A percentile compares a stretch with the other conserved stretches of the same genome.
Evolutionary conservation across 2,113 vertebrate species (phyloP).

Genomic region (Tychaedon coryphoeus): DNA sequence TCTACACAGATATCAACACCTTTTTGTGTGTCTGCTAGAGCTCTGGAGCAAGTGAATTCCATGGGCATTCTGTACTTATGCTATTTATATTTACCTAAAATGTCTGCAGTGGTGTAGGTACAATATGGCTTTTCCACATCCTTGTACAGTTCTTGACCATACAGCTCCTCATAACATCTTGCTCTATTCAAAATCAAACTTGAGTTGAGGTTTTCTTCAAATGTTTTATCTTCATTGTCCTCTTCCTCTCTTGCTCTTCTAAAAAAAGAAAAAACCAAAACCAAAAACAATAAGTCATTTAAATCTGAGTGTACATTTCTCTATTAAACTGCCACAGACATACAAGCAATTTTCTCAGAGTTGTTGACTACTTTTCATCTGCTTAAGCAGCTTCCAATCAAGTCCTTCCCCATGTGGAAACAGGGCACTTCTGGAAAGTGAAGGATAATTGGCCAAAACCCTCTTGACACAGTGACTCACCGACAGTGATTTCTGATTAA

Average conservation of each 20-base stretch:
- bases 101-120: background rate
- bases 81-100: background rate
- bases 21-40: background rate
- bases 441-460: background rate
- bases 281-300: background rate
- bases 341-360: background rate
- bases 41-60: background rate
- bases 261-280: background rate
- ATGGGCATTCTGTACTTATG: background rate
- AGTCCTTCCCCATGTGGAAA: background rate
- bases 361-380: background rate
- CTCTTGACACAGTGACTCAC: background rate
- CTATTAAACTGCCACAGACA: background rate
- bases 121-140: background rate
- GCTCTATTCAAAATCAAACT: background rate
- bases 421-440: background rate
- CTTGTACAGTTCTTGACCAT: fast-evolving
- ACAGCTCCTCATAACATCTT: background rate
- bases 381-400: background rate
- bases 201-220: background rate
- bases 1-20: background rate
- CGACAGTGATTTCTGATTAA: background rate
- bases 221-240: background rate
- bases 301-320: background rate
- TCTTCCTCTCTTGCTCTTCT: background rate